Evolutionary conservation across 2,888 invertebrate species (phyloP), one percentile per base, ranked within the genome.

Genomic region (Diloba caeruleocephala): DNA sequence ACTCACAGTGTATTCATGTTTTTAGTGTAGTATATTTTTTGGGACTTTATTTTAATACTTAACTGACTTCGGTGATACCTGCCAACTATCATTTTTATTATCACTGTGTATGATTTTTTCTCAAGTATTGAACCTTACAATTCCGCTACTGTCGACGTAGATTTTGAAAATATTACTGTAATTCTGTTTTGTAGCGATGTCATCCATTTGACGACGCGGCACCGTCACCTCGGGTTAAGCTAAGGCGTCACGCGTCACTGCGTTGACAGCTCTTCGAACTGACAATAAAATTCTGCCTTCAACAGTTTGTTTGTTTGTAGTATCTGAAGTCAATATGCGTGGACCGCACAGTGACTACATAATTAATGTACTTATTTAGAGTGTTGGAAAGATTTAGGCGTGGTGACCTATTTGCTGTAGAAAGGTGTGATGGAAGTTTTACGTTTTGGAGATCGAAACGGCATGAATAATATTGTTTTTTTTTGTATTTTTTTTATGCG

Each of bases 211-310:
- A 26, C 8, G 8, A 7, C 21, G 17, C 3, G n/a, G 1, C 9
- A 9, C 36, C 23, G 14, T 45, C 49, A 33, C 31, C 12, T 8
- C 31, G 15, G 46, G 32, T 37, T 43, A 32, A 7, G 32, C 9
- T 33, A 7, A 34, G 10, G 7, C n/a, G 12, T 17, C 29, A 49
- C 19, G 17, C 14, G 10, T 19, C 21, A 28, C 3, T 9, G n/a
- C 17, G 13, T 29, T 10, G 15, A 23, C 21, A 4, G 3, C 25
- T 21, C 14, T n/a, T n/a, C 2, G 1, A 5, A 34, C 34, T 12
- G 15, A 12, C 19, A 42, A 61, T 9, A 2, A 37, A 8, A 34
- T 31, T 19, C 17, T 7, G 8, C 17, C 48, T 26, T 43, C 56
- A 26, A 42, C 44, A 26, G 23, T 29, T 12, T 1, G 29, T 13